Evolutionary conservation across 2,113 vertebrate genomes (phyloP), one percentile per base, ranked within the genome.

Genomic region (Onychostoma macrolepis): DNA sequence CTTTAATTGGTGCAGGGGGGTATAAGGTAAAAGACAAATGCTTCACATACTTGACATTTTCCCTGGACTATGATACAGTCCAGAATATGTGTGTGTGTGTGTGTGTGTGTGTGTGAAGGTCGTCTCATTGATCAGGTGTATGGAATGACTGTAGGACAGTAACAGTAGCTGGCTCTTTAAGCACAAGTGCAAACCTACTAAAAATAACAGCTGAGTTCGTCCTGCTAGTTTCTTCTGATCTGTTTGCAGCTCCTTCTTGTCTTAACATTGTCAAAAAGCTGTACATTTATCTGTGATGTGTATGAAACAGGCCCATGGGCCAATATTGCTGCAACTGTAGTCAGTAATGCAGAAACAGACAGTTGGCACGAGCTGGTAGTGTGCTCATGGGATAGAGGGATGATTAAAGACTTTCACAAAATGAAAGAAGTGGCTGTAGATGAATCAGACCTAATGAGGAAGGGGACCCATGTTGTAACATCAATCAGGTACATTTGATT

Each of bases 101-200:
- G 24, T 71, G 28, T 61, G 82, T 13, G 61, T 24, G 41, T 26
- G 5, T 78, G 41, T 56, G 61, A 86, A 83, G 84, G 71, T 86
- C 61, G 38, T 78, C 79, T 83, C 79, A 83, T 83, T 83, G 84
- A 86, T 86, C 72, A 83, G 43, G 45, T 45, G 24, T 58, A 38
- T 74, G 67, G 85, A 71, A 72, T 86, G 78, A 45, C 48, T 58
- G 33, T 26, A 84, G 15, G 26, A 38, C 38, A 33, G 74, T 63
- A 88, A 86, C 24, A 79, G 85, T 74, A 79, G 74, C 74, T 83
- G 79, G 19, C 63, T 75, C 38, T 41, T 45, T 77, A 50, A 72
- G 33, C 78, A 24, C 26, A 72, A 80, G 33, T 11, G 48, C 5
- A 10, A 17, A 41, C 43, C n/a, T 36, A 76, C 69, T 82, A 48